Base-by-base conservation (phyloP, 2,888 invertebrate genomes). In the Philonicus albiceps region DNA sequence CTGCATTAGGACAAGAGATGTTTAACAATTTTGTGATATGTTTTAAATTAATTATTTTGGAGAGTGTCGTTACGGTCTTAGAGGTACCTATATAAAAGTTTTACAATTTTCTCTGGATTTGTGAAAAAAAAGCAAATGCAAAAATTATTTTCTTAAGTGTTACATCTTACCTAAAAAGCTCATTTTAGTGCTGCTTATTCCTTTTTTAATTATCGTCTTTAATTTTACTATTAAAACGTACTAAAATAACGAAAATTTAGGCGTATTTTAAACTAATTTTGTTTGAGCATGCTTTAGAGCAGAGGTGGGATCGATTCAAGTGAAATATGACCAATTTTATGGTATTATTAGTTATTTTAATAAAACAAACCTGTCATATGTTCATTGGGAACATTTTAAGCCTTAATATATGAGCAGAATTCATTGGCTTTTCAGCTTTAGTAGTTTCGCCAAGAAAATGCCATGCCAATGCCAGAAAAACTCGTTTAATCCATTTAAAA, bases 91-190 rank as follows among this genome's bases (percentile, higher is more conserved):
- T 64, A 64, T 22, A 64, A 64, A 64, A 19, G 34, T 30, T 75
- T 75, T 43, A 43, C 40, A 43, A 43, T 40, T 0, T 43, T 2
- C 16, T 43, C 16, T 43, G 40, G 16, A 43, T 43, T 13, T 53
- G n/a, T 53, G 7, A 4, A 19, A 53, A 2, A 53, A 53, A n/a
- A 53, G 19, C 8, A n/a, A 19, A 19, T 53, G 53, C 53, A n/a
- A 53, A 64, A 64, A 64, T 11, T 64, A 64, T 6, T 64, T 34
- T 31, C 34, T 74, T 74, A 74, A n/a, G n/a, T 74, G n/a, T 19
- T 76, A 76, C 16, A 22, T 76, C 22, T 76, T 76, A 80, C 22
- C 80, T 80, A 80, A 22, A 80, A 80, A 80, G 80, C 80, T 49
- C 80, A 6, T 34, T 34, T 76, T 76, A 76, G 34, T 19, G 40